Evolutionary conservation across 1,140 invertebrate species (phyloP), one percentile per base, ranked within the genome.

Genomic region (Lineus longissimus): DNA sequence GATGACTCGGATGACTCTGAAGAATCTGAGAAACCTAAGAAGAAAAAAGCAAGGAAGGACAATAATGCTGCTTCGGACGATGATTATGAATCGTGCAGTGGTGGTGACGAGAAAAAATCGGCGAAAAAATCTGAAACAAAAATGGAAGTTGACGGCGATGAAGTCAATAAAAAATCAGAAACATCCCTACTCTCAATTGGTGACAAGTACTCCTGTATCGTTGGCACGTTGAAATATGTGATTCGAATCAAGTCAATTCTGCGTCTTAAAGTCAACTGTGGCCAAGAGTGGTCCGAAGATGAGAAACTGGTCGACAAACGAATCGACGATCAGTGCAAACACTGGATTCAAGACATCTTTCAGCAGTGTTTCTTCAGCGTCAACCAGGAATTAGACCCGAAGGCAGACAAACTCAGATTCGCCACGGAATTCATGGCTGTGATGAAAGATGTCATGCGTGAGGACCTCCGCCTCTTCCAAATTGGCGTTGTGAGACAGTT

Each of bases 321-420:
- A 51, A 51, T 51, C n/a, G 47, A 51, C 25, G 25, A 6, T 6
- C 6, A 51, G 6, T 51, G 47, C 25, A 51, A 51, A 27, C 47
- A 51, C n/a, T 51, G 47, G 47, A 51, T 51, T 27, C 6, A 51
- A 51, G 47, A 51, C 4, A 4, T 7, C 9, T 27, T 51, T 9
- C 47, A 51, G 6, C 47, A 6, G 47, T 51, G 47, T 51, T 51
- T 7, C 25, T 51, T 51, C 47, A 51, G n/a, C 6, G n/a, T 51
- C 9, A 51, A 51, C 47, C 47, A 51, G n/a, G 47, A 51, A n/a
- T 51, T 51, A 6, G 47, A 51, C n/a, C 47, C 47, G 6, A n/a
- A 51, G n/a, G n/a, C 47, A 4, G 4, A 51, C 47, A 51, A 51
- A n/a, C 6, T 4, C 4, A 19, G n/a, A 51, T 51, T 51, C 47